These are phyloP conservation scores for Oceanodroma leucorhoa DNA, from an alignment of 2,797 vertebrate genomes.

Conservation along the genomic window DNA sequence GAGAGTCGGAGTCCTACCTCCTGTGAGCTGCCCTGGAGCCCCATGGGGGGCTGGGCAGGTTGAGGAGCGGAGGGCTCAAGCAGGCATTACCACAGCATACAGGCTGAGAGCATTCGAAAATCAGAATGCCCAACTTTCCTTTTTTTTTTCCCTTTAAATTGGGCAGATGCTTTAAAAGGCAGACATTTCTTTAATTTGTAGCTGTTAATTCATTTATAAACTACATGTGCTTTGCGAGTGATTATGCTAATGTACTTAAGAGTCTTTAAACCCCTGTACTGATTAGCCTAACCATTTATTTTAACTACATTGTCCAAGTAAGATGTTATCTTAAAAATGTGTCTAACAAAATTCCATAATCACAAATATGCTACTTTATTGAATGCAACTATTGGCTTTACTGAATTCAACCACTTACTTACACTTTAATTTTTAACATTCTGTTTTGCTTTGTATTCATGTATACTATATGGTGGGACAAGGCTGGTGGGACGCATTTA, in stretches of 20 bases:
- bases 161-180: constrained; percentile 20
- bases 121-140: neutral
- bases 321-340: constrained; percentile 64
- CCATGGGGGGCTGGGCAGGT: fast-evolving
- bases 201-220: constrained; percentile 58
- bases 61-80: neutral
- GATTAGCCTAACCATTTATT: constrained; percentile 49
- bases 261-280: constrained; percentile 34
- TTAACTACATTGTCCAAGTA: constrained; percentile 57
- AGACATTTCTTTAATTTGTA: constrained; percentile 38
- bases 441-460: neutral
- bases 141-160: neutral
- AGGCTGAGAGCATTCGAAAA: neutral
- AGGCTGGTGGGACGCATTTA: neutral
- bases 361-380: constrained; percentile 41
- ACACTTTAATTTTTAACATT: neutral
- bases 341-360: constrained; percentile 56
- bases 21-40: neutral
- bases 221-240: neutral
- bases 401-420: constrained; percentile 29
- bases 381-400: constrained; percentile 28
- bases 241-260: constrained; percentile 57
- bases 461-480: neutral
- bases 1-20: neutral
- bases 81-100: neutral